Percentiles rank a stretch among this genome's conserved stretches.
These are phyloP conservation scores for Pantherophis alleghaniensis DNA, from an alignment of 2,797 vertebrate genomes.

Conservation along the genomic window DNA sequence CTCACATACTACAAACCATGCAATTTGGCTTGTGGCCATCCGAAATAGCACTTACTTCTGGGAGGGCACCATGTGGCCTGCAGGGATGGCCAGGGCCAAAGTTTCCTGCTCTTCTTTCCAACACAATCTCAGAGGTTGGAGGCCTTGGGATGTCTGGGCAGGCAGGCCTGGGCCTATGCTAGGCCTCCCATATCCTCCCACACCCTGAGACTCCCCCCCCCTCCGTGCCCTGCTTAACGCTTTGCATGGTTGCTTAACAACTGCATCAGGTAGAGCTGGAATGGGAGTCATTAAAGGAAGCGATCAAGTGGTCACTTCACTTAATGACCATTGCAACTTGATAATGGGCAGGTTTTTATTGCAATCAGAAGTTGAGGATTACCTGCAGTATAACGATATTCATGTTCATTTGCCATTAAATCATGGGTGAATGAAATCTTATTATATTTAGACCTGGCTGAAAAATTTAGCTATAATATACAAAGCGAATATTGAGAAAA, in stretches of 20 bases:
- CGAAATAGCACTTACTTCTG: neutral
- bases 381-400: neutral
- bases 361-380: too few relatives aligned
- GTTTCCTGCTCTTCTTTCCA: neutral
- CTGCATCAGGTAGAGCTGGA: neutral
- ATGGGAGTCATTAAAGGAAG: neutral
- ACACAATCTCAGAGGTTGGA: neutral
- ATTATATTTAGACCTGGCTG: neutral
- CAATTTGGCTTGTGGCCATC: neutral
- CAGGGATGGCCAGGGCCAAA: neutral
- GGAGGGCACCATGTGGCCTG: neutral
- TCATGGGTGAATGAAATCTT: neutral
- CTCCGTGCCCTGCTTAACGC: neutral
- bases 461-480: neutral
- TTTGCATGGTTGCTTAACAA: neutral
- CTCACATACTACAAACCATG: neutral
- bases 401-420: neutral
- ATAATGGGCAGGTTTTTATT: too few relatives aligned
- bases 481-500: neutral
- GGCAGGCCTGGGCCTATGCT: neutral
- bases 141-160: neutral
- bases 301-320: neutral
- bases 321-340: too few relatives aligned
- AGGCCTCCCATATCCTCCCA: neutral
- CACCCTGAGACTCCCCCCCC: too few relatives aligned